Evolutionary conservation across 1,140 invertebrate species (phyloP), one percentile per base, ranked within the genome.

Genomic region (Rhizoglyphus robini): DNA sequence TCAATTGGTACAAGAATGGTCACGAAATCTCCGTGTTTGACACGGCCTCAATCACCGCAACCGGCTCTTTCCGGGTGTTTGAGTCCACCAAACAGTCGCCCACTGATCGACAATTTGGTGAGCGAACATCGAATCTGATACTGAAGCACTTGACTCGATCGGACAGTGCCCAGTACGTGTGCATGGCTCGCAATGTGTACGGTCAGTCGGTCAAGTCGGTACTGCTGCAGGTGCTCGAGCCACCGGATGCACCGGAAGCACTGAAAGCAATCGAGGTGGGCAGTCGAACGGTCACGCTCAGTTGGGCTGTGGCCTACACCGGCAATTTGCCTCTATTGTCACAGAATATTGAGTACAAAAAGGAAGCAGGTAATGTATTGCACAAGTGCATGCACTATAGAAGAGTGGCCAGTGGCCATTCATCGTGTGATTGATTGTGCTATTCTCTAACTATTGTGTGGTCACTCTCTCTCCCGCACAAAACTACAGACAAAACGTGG

Each of bases 1-100:
- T 89, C 67, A 79, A 78, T 3, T 90, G 87, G 87, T 81, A 82
- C 63, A 60, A 60, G 27, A 60, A 60, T 23, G 58, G 58, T 20
- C 58, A 46, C 18, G n/a, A 4, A 47, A 29, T 48, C 27, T 46
- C 25, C 29, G 29, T 30, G 15, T 54, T 11, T 49, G 65, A 34
- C 8, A 38, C 23, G 5, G 36, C 15, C 15, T 60, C 58, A 46
- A 51, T 51, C 3, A 51, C 48, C 23, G 15, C 58, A 2, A 38
- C 58, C 23, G 27, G 58, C 15, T 60, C 58, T 11, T 60, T 60
- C 36, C 58, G 58, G n/a, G 2, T 60, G n/a, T 60, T 60, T 60
- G 58, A 60, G 36, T n/a, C 58, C 1, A 2, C 48, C 1, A 34
- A 20, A 20, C 29, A 41, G 20, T 29, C 25, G 18, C 23, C 32